These are phyloP conservation scores for Heliothis peltigera DNA, from an alignment of 2,888 invertebrate species.

Conservation along the genomic window DNA sequence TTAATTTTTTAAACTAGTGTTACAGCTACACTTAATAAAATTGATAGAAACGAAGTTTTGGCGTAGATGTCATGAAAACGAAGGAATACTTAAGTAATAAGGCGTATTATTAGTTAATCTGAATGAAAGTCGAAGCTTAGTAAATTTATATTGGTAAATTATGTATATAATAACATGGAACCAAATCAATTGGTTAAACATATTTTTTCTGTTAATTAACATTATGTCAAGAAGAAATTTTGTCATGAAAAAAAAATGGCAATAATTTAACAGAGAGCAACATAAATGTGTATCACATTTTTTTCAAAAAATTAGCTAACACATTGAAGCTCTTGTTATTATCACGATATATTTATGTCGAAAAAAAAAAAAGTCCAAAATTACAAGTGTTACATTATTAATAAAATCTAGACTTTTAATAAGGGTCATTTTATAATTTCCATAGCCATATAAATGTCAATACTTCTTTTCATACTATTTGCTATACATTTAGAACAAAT, in stretches of 20 bases:
- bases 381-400: conserved; percentile 1
- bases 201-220: conserved; percentile 2
- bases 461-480: neutral
- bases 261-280: conserved; percentile 25
- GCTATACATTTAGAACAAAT: neutral
- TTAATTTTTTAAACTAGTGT: conserved; percentile 41
- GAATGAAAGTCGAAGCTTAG: conserved; percentile 4
- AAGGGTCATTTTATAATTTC: neutral
- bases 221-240: neutral
- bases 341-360: neutral
- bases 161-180: neutral
- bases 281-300: conserved; percentile 33
- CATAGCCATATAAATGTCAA: neutral
- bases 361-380: conserved; percentile 10
- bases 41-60: conserved; percentile 23
- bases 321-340: conserved; percentile 24
- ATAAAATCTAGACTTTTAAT: neutral
- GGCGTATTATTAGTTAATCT: conserved; percentile 1
- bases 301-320: conserved; percentile 39
- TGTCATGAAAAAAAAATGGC: neutral
- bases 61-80: conserved; percentile 31
- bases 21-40: conserved; percentile 41
- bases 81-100: conserved; percentile 36
- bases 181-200: neutral
- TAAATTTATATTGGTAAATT: conserved; percentile 11